A percentile compares a stretch with the other conserved stretches of the same genome.
phyloP scores from a whole-genome alignment of 2,888 invertebrate genomes.

The Stenchaetothrips biformis region DNA sequence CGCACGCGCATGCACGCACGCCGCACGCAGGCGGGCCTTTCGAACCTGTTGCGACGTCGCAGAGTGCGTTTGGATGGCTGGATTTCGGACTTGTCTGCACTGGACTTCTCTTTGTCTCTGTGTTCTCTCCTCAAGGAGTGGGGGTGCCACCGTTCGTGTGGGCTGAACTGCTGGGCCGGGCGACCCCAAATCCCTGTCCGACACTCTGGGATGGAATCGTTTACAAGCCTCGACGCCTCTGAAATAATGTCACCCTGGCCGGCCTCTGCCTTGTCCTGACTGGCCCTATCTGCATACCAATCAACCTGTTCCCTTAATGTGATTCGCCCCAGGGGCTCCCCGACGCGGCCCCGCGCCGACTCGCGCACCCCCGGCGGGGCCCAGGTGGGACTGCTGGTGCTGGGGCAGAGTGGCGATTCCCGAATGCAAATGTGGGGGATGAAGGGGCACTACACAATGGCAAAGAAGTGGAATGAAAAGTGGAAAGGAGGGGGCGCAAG shows the following conservation, averaged over 20 bases:
- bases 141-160: too few species aligned
- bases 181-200: too few species aligned
- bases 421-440: slow-evolving; percentile 14
- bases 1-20: too few species aligned
- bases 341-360: not conserved
- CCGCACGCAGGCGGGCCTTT: not conserved
- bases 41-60: not conserved
- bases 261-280: not conserved
- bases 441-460: not conserved
- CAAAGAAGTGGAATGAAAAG: not conserved
- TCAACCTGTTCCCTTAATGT: slow-evolving; percentile 24
- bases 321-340: not conserved
- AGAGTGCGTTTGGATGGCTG: too few species aligned
- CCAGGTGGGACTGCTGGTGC: too few species aligned
- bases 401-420: slow-evolving; percentile 6
- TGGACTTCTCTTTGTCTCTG: too few species aligned
- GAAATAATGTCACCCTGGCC: not conserved
- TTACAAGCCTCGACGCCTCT: slow-evolving; percentile 4
- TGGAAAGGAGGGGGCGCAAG: not conserved
- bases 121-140: too few species aligned
- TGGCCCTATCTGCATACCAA: slow-evolving; percentile 17
- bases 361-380: not conserved
- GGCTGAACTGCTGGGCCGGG: too few species aligned
- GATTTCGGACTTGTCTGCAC: too few species aligned
- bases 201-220: not conserved